A percentile compares a stretch with the other conserved stretches of the same genome.
Evolutionary conservation across 2,797 vertebrate genomes (phyloP).

Genomic region (Podarcis lilfordi): DNA sequence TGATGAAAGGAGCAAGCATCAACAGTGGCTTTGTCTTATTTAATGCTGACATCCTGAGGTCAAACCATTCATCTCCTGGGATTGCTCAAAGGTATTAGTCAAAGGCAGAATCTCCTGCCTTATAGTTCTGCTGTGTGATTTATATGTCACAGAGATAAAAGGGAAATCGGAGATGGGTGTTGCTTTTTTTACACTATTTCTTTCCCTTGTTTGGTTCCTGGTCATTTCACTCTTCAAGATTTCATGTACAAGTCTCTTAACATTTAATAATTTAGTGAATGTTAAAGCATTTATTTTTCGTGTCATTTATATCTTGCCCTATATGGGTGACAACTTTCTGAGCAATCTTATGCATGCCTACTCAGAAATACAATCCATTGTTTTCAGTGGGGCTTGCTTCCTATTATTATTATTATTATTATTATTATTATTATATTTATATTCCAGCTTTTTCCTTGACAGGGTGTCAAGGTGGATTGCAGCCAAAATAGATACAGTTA

Average conservation of each 20-base stretch:
- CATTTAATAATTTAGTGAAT: not conserved
- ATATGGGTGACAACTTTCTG: not conserved
- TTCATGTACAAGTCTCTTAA: not conserved
- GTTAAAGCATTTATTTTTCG: not conserved
- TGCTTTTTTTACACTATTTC: not conserved
- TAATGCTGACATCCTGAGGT: conserved; percentile 70
- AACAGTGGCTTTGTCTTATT: conserved; percentile 65
- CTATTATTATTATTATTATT: too few relatives aligned
- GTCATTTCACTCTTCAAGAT: not conserved
- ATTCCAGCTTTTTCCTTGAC: too few relatives aligned
- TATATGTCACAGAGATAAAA: conserved; percentile 46
- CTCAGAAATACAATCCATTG: too few relatives aligned
- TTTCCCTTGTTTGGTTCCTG: not conserved
- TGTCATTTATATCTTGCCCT: not conserved
- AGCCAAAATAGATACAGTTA: too few relatives aligned
- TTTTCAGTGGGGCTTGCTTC: too few relatives aligned
- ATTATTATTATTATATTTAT: too few relatives aligned
- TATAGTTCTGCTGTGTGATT: conserved; percentile 65
- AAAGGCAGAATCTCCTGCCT: conserved; percentile 56
- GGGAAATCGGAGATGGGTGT: not conserved
- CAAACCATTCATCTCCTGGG: conserved; percentile 58
- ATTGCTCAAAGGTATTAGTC: conserved; percentile 56
- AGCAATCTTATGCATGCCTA: too few relatives aligned
- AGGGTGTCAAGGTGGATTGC: too few relatives aligned
- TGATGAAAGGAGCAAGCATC: not conserved